Base-by-base conservation (phyloP, 2,797 vertebrate genomes). In the Pangasius djambal region DNA sequence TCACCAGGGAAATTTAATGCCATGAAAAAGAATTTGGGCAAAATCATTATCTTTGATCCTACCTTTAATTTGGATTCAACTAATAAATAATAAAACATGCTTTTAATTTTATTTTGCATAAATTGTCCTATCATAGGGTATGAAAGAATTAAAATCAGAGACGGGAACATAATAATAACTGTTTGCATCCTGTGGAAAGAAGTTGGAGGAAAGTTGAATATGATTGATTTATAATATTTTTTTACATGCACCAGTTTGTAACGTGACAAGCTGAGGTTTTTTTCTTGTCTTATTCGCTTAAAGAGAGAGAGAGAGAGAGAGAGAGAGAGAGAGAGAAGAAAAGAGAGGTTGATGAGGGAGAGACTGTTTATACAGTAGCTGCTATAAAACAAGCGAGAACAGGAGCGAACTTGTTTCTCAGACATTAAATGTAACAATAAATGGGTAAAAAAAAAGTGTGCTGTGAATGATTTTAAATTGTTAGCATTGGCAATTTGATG, bases 1-100 rank as follows among this genome's bases (percentile, higher is more conserved):
- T 88, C 25, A 16, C 61, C 13, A 3, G 16, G 1, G 72, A 85
- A 77, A 78, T 85, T 78, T 85, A 78, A 88, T 85, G 59, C 48
- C 57, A 65, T 31, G 6, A 52, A 20, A 84, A 84, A 50, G n/a
- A 85, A 55, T 44, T 83, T 65, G 40, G 25, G 25, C 3, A 52
- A 70, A 70, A 70, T 83, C 15, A 10, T 83, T 83, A 44, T 31
- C 37, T 79, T 78, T 77, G 55, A 78, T 63, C 37, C n/a, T 75
- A 83, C 63, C 20, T 83, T 87, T 70, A 55, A 70, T 85, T 50
- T 65, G 7, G 40, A 44, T 63, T 83, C 25, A 28, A n/a, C 12
- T 34, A 22, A 69, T 67, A 13, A 69, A 69, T 69, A 70, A 22
- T 52, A 34, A 34, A 61, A 34, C 4, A 18, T 34, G 2, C 69